A percentile compares a stretch with the other conserved stretches of the same genome.
These are phyloP conservation scores for Drosophila aldrichi DNA, from an alignment of 2,888 invertebrate species.

Conservation along the genomic window DNA sequence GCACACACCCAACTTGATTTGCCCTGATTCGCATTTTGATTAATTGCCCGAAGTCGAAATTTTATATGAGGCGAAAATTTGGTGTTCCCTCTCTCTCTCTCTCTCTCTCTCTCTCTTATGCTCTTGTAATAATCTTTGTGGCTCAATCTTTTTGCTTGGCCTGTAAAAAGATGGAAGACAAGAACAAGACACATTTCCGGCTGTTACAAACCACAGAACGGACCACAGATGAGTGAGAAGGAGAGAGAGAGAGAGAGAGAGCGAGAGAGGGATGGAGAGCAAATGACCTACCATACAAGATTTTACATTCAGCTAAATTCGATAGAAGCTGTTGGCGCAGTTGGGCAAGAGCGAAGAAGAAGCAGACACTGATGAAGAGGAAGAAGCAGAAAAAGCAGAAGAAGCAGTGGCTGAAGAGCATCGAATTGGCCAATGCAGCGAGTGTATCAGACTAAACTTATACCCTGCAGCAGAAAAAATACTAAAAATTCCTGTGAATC, in stretches of 20 bases:
- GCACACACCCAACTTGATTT: constrained; percentile 56
- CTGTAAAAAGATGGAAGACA: constrained; percentile 8
- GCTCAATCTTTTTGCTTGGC: constrained; percentile 27
- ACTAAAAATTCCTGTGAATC: too few relatives aligned
- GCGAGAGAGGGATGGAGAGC: constrained; percentile 6
- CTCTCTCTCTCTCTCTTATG: too few relatives aligned
- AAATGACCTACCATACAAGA: constrained; percentile 61
- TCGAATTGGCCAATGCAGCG: not conserved
- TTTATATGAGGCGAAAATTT: constrained; percentile 20
- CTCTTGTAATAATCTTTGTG: constrained; percentile 28
- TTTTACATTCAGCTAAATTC: constrained; percentile 49
- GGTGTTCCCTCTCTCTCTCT: too few relatives aligned
- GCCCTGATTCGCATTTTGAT: constrained; percentile 54
- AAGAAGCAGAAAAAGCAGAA: not conserved
- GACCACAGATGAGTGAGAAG: not conserved
- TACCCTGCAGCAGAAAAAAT: not conserved
- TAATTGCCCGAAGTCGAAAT: constrained; percentile 49
- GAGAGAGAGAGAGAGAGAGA: not conserved
- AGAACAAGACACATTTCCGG: constrained; percentile 71
- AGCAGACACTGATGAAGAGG: not conserved
- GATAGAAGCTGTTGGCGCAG: constrained; percentile 45
- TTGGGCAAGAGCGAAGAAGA: constrained; percentile 33
- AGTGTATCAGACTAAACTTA: not conserved
- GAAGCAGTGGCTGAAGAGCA: constrained; percentile 2
- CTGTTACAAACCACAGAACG: constrained; percentile 46